Percentiles rank a stretch among this genome's conserved stretches.
These are phyloP conservation scores for Limnephilus rhombicus DNA, from an alignment of 2,888 invertebrate genomes.

Conservation along the genomic window DNA sequence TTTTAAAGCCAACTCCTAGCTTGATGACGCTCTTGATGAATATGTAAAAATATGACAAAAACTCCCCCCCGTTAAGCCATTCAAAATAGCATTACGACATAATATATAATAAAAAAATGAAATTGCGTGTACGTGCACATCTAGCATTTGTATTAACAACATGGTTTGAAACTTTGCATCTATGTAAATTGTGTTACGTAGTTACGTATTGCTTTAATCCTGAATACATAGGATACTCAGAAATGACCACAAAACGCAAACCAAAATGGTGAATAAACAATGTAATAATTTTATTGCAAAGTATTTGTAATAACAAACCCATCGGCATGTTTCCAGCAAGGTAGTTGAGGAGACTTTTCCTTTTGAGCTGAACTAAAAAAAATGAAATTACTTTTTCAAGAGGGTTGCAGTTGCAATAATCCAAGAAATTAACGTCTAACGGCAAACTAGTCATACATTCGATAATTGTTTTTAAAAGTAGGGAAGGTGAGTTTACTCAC, in stretches of 20 bases:
- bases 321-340: constrained; percentile 43
- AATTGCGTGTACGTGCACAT: too few species aligned
- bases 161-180: too few species aligned
- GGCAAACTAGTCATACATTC: neutral
- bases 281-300: neutral
- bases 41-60: too few species aligned
- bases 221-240: neutral
- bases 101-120: too few species aligned
- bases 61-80: too few species aligned
- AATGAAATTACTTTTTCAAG: neutral
- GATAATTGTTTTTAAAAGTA: neutral
- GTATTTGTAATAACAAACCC: constrained; percentile 21
- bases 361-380: constrained; percentile 36
- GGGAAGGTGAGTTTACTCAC: constrained; percentile 70
- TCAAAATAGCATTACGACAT: too few species aligned
- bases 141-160: too few species aligned
- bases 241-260: neutral
- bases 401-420: neutral
- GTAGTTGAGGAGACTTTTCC: neutral
- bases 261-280: neutral
- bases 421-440: neutral
- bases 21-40: neutral
- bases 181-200: too few species aligned
- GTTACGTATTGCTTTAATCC: neutral
- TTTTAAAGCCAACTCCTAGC: neutral